A percentile compares a stretch with the other conserved stretches of the same genome.
Conservation (phyloP, 2,113 vertebrate genomes). For the Oncorhynchus masou region DNA sequence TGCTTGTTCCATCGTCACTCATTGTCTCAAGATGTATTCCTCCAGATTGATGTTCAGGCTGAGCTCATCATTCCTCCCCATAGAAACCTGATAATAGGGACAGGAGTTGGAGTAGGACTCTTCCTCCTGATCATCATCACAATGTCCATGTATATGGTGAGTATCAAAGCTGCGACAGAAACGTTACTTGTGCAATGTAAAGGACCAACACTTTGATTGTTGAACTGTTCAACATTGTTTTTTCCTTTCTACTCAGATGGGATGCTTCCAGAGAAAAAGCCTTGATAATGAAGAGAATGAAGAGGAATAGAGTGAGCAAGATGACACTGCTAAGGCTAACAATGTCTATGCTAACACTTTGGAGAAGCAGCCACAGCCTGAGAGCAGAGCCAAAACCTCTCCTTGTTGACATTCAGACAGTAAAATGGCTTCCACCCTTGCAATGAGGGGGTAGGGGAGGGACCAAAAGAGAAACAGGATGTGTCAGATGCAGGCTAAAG, state of each 20-base stretch:
- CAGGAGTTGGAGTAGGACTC: conserved; percentile 50
- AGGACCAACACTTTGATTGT: not conserved
- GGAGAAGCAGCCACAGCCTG: not conserved
- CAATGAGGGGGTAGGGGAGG: not conserved
- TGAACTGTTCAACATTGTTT: not conserved
- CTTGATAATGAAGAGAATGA: not conserved
- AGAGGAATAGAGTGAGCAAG: not conserved
- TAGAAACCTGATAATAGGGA: conserved; percentile 30
- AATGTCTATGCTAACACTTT: not conserved
- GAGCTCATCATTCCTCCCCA: conserved; percentile 53
- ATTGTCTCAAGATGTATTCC: not conserved
- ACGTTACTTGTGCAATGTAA: not conserved
- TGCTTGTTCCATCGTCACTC: not conserved
- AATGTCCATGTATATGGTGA: conserved; percentile 62
- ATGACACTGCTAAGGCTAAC: not conserved
- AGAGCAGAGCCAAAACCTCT: not conserved
- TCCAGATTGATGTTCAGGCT: conserved; percentile 45
- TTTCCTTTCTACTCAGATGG: conserved; percentile 38
- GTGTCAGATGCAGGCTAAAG: not conserved
- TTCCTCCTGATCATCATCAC: conserved; percentile 58
- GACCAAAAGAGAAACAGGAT: not conserved
- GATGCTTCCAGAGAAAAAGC: conserved; percentile 60
- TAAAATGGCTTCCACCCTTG: rapidly evolving
- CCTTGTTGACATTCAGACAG: not conserved
- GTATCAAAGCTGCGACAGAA: not conserved